Base-by-base conservation (phyloP, 2,113 vertebrate species). In the Tetrao urogallus region DNA sequence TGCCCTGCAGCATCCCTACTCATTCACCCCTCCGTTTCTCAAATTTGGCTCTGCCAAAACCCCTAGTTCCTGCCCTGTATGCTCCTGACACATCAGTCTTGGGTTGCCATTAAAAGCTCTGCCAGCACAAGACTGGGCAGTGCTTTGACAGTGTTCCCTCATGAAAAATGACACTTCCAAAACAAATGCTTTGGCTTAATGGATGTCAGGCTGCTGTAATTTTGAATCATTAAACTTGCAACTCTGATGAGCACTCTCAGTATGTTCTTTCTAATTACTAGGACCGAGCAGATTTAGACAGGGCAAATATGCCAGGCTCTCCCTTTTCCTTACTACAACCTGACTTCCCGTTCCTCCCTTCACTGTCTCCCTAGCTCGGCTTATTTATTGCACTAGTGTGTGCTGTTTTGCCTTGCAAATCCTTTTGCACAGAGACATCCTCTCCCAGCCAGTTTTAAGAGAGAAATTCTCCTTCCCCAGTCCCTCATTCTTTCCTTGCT, bases 211-310 rank as follows among this genome's bases (percentile, higher is more conserved):
- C 73, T 94, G 78, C 71, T 94, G 28, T 76, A 94, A 97, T 95
- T 97, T 96, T 96, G 90, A 93, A 78, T 93, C 83, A 97, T 96
- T 96, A 96, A 94, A 96, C 86, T 86, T 73, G 79, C 94, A 95
- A 79, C 78, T 97, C 92, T 94, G 92, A 96, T 36, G 83, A 91
- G 88, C 71, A 77, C 67, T 76, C 79, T 95, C 86, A 73, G 92
- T 93, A 93, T 86, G 72, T 34, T 97, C 81, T 93, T 97, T 88
- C 67, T 95, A 97, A 97, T 97, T 96, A 87, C 60, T 38, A 94
- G 45, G 52, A 93, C 61, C 91, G 61, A 95, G 84, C 54, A 95
- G 64, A 95, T 96, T 96, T 90, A 93, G 88, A 61, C 40, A 91
- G 67, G 38, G 9, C 56, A 91, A 96, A 96, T 81, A 38, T 6